These are phyloP conservation scores for Mesembrinibis cayennensis DNA, from an alignment of 2,113 vertebrate species.

Conservation along the genomic window DNA sequence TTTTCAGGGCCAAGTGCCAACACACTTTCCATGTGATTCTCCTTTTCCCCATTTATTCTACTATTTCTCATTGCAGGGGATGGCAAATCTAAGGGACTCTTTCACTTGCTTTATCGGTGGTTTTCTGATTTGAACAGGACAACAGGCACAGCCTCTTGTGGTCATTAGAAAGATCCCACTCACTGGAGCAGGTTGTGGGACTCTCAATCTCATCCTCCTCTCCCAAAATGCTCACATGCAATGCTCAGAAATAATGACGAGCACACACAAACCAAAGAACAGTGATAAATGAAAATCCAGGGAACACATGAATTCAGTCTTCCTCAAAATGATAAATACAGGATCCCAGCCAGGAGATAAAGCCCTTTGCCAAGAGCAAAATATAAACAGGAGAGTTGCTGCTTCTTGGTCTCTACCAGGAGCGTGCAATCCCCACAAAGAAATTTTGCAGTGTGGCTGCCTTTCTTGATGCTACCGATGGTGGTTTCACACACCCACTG, in stretches of 20 bases:
- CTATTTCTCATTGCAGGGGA: neutral
- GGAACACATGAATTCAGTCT: neutral
- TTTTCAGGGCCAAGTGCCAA: neutral
- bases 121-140: neutral
- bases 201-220: neutral
- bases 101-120: neutral
- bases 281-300: neutral
- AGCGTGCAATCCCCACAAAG: fast-evolving
- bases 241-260: neutral
- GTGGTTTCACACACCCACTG: neutral
- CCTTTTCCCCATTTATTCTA: neutral
- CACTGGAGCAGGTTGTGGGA: fast-evolving
- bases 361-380: neutral
- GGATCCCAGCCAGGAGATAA: neutral
- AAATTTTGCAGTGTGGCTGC: neutral
- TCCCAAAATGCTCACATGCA: neutral
- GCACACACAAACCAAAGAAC: neutral
- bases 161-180: neutral
- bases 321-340: neutral
- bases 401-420: neutral
- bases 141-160: neutral
- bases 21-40: neutral
- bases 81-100: neutral
- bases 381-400: neutral
- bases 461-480: neutral